A percentile compares a stretch with the other conserved stretches of the same genome.
Conservation (phyloP, 2,888 invertebrate species). For the Keiferia lycopersicella region DNA sequence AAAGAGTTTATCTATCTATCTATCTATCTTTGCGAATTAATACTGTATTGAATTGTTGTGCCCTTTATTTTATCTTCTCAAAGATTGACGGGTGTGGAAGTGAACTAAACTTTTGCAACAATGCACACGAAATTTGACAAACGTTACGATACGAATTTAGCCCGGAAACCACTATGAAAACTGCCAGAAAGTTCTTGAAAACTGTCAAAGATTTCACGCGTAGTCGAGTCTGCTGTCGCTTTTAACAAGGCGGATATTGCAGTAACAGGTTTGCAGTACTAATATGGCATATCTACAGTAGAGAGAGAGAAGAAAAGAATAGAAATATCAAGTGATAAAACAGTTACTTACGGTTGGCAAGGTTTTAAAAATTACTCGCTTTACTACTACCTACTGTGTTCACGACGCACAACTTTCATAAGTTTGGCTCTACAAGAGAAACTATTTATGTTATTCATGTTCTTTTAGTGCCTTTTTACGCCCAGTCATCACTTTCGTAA, state of each 20-base stretch:
- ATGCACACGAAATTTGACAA: background rate
- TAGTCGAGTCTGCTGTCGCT: background rate
- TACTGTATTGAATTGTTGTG: too few relatives aligned
- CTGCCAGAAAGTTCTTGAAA: conserved; percentile 5
- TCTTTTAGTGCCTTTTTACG: conserved; percentile 4
- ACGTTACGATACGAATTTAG: background rate
- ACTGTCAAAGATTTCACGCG: conserved; percentile 5
- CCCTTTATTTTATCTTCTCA: too few relatives aligned
- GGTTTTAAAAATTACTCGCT: too few relatives aligned
- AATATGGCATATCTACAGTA: background rate
- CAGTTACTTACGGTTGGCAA: too few relatives aligned
- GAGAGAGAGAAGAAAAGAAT: background rate
- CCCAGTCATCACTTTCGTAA: background rate
- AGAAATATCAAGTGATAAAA: too few relatives aligned
- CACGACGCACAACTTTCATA: too few relatives aligned
- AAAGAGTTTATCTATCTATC: too few relatives aligned
- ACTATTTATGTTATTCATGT: background rate
- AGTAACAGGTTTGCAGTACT: background rate
- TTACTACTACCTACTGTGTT: too few relatives aligned
- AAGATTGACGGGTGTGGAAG: too few relatives aligned
- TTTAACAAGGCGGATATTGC: conserved; percentile 1
- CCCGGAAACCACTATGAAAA: background rate
- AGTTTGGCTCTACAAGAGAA: background rate
- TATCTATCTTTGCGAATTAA: too few relatives aligned
- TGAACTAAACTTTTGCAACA: background rate